Conservation (phyloP, 2,888 invertebrate species). For the Drosophila stalkeri region DNA sequence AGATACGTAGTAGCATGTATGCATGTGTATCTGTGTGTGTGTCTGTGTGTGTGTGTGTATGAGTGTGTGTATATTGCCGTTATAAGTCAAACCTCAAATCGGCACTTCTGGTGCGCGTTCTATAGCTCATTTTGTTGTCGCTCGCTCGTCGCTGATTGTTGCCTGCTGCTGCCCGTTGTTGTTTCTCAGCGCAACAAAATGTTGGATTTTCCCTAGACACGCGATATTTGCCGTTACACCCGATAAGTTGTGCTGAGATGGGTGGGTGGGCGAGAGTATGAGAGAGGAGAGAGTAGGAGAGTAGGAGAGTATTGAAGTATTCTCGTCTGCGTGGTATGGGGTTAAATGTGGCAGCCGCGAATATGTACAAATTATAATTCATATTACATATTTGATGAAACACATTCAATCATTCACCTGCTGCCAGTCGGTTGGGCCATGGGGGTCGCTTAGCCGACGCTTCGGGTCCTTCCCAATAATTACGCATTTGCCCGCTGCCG, state of each 20-base stretch:
- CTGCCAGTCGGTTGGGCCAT: not conserved
- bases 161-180: conserved; percentile 58
- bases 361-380: conserved; percentile 79
- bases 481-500: conserved; percentile 70
- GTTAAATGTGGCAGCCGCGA: conserved; percentile 24
- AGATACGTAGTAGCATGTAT: conserved; percentile 21
- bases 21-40: not conserved
- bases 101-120: conserved; percentile 77
- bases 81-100: conserved; percentile 76
- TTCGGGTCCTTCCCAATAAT: conserved; percentile 57
- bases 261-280: not conserved
- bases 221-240: conserved; percentile 63
- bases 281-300: no score
- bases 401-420: conserved; percentile 75
- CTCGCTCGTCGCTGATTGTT: conserved; percentile 62
- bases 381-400: conserved; percentile 81
- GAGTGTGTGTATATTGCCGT: conserved; percentile 41
- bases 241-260: conserved; percentile 10
- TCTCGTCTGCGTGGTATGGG: not conserved
- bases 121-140: conserved; percentile 71
- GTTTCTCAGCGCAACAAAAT: conserved; percentile 66
- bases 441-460: not conserved
- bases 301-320: no score
- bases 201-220: conserved; percentile 76
- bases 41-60: conserved; percentile 13